A percentile compares a stretch with the other conserved stretches of the same genome.
Conservation (phyloP, 2,113 vertebrate species). For the Nothobranchius furzeri region DNA sequence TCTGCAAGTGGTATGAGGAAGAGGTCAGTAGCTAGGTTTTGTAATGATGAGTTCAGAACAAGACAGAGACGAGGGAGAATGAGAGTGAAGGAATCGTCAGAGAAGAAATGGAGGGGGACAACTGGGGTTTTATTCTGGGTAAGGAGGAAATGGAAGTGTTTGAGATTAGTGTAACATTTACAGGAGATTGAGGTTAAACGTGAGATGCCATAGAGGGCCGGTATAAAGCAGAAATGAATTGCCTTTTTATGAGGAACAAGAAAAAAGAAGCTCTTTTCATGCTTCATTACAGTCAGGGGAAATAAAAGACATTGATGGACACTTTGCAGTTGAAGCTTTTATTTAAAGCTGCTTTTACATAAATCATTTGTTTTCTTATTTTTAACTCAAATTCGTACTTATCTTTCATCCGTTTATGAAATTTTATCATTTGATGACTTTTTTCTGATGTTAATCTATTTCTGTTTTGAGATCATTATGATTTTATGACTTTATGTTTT, state of each 20-base stretch:
- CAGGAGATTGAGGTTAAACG: neutral
- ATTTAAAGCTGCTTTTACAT: no score
- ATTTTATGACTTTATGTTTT: no score
- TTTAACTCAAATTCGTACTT: no score
- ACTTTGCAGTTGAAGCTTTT: no score
- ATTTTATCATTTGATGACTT: no score
- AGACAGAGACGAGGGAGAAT: slow-evolving; percentile 43
- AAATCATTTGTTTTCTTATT: no score
- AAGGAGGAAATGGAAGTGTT: slow-evolving; percentile 29
- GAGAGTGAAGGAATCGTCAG: slow-evolving; percentile 32
- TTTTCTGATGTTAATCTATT: no score
- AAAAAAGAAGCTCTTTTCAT: no score
- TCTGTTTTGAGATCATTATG: no score
- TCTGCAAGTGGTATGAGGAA: slow-evolving; percentile 15
- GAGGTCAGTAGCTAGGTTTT: slow-evolving; percentile 22
- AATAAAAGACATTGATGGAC: no score
- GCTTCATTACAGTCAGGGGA: no score
- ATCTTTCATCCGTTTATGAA: no score
- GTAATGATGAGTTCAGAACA: slow-evolving; percentile 26
- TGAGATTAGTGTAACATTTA: neutral
- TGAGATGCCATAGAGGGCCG: neutral
- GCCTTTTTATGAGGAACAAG: neutral
- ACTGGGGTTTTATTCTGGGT: slow-evolving; percentile 71
- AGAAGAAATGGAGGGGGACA: slow-evolving; percentile 64
- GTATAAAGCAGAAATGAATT: neutral